phyloP scores from a whole-genome alignment of 2,797 vertebrate species.

The Melanotaenia parkinsoni region DNA sequence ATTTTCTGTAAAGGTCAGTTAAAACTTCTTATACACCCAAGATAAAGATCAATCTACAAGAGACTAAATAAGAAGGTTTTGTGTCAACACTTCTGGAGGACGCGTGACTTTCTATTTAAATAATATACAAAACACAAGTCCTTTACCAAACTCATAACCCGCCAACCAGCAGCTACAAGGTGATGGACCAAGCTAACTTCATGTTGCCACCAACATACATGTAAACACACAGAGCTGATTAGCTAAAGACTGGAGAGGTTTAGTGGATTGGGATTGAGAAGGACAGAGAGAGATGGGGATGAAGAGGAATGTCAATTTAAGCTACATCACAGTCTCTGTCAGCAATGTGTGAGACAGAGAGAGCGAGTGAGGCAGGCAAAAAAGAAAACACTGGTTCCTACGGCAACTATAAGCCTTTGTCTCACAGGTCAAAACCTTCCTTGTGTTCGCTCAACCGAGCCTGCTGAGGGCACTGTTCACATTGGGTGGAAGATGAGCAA shows the following conservation, averaged over 20 bases:
- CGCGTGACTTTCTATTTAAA: constrained; percentile 47
- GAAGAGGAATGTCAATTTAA: constrained; percentile 47
- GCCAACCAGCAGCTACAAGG: constrained; percentile 29
- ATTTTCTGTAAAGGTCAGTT: constrained; percentile 3
- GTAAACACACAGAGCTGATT: constrained; percentile 62
- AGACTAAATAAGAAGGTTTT: background rate
- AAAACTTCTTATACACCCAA: constrained; percentile 1
- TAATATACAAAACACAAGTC: constrained; percentile 33
- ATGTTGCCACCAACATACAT: constrained; percentile 59
- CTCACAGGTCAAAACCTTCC: constrained; percentile 60
- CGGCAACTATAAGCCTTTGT: constrained; percentile 61
- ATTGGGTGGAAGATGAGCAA: constrained; percentile 57
- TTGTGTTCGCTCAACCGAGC: constrained; percentile 54
- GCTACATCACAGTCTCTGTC: constrained; percentile 55
- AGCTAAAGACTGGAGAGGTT: constrained; percentile 29
- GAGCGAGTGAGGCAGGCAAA: constrained; percentile 29
- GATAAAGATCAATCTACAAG: constrained; percentile 19
- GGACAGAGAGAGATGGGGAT: constrained; percentile 14
- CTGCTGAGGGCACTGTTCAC: constrained; percentile 34
- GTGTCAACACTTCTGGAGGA: constrained; percentile 32
- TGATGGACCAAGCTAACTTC: constrained; percentile 30
- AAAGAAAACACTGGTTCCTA: constrained; percentile 46
- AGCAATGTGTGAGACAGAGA: constrained; percentile 11
- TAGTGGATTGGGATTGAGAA: constrained; percentile 23
- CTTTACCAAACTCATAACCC: constrained; percentile 37